Percentiles rank a stretch among this genome's conserved stretches.
phyloP scores from a whole-genome alignment of 2,888 invertebrate genomes.

The Galerucella pusilla region DNA sequence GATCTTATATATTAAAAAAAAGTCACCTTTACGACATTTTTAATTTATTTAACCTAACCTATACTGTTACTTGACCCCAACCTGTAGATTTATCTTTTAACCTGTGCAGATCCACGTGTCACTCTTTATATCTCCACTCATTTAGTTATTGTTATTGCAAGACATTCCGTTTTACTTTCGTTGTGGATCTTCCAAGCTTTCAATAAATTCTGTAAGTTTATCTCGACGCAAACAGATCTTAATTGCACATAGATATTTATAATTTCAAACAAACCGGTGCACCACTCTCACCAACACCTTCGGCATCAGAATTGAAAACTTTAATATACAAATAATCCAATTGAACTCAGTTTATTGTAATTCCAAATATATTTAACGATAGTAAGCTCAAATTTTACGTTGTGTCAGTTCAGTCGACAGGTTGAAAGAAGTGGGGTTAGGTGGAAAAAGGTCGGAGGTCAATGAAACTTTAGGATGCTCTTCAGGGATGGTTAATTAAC shows the following conservation, averaged over 20 bases:
- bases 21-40: too few relatives aligned
- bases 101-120: neutral
- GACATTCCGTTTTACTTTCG: conserved; percentile 42
- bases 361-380: too few relatives aligned
- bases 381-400: too few relatives aligned
- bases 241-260: conserved; percentile 23
- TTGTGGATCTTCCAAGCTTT: conserved; percentile 23
- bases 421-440: too few relatives aligned
- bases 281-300: neutral
- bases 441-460: too few relatives aligned
- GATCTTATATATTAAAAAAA: too few relatives aligned
- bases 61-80: neutral
- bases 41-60: too few relatives aligned
- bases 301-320: neutral
- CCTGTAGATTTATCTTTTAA: conserved; percentile 16
- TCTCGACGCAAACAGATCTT: conserved; percentile 25
- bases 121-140: conserved; percentile 18
- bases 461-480: too few relatives aligned
- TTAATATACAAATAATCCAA: too few relatives aligned
- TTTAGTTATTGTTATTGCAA: conserved; percentile 42
- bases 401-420: too few relatives aligned
- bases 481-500: too few relatives aligned
- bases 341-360: too few relatives aligned
- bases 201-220: conserved; percentile 34
- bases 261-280: neutral